Percentiles rank a stretch among this genome's conserved stretches.
These are phyloP conservation scores for Eciton burchellii DNA, from an alignment of 1,140 invertebrate species.

Conservation along the genomic window DNA sequence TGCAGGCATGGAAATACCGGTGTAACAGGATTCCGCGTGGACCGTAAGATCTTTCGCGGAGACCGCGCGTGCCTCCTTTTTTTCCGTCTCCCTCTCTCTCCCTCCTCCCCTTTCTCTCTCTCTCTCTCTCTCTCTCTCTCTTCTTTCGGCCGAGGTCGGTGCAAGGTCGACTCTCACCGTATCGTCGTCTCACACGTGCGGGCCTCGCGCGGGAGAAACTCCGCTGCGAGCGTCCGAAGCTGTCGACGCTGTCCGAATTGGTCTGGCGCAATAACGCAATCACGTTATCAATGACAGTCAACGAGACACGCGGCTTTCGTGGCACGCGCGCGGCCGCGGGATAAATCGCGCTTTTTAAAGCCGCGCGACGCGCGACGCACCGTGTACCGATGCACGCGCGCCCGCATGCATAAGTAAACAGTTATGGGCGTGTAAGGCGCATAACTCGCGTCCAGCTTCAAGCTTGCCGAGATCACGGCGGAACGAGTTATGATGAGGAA, in stretches of 20 bases:
- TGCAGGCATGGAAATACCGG: constrained; percentile 73
- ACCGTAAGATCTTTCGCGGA: constrained; percentile 70
- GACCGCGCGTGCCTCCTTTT: constrained; percentile 42
- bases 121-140: constrained; percentile 37
- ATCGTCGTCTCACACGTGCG: constrained; percentile 11
- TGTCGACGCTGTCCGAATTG: no score
- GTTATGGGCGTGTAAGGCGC: constrained; percentile 15
- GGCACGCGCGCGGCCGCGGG: constrained; percentile 3
- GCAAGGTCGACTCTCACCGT: constrained; percentile 73
- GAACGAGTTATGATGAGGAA: neutral
- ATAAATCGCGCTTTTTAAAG: no score
- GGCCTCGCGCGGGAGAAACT: neutral
- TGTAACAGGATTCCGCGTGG: constrained; percentile 75
- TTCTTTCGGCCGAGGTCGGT: constrained; percentile 71
- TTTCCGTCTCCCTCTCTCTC: constrained; percentile 56
- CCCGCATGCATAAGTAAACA: constrained; percentile 66
- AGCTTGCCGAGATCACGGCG: neutral
- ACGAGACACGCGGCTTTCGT: no score
- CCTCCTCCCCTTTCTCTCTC: constrained; percentile 40
- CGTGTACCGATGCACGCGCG: constrained; percentile 29
- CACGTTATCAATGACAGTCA: no score
- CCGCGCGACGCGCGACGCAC: constrained; percentile 38
- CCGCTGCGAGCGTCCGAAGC: no score
- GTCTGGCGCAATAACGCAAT: neutral
- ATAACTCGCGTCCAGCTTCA: constrained; percentile 27